Percentiles rank a stretch among this genome's conserved stretches.
phyloP scores from a whole-genome alignment of 2,113 vertebrate species.

The Otus sunia region DNA sequence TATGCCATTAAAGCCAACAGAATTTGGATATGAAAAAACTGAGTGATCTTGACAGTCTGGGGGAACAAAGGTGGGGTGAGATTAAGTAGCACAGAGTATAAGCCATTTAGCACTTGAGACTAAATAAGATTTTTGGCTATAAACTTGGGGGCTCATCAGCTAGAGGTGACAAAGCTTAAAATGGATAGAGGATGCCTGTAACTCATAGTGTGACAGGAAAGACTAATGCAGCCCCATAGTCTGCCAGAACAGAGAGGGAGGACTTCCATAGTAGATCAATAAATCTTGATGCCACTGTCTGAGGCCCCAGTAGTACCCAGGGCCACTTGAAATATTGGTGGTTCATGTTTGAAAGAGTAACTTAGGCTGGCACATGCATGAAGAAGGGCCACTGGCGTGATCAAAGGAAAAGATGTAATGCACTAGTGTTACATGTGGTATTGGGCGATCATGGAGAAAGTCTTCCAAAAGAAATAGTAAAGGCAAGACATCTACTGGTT shows the following conservation, averaged over 20 bases:
- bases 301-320: background rate
- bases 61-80: background rate
- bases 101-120: background rate
- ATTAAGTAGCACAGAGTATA: background rate
- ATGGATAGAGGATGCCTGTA: background rate
- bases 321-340: background rate
- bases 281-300: background rate
- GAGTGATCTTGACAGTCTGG: background rate
- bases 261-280: background rate
- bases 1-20: background rate
- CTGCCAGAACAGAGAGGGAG: background rate
- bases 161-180: background rate
- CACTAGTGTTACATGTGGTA: background rate
- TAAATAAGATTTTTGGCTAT: background rate
- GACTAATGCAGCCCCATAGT: background rate
- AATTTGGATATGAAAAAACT: background rate
- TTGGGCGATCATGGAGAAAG: background rate
- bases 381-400: background rate
- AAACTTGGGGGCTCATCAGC: background rate
- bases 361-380: background rate
- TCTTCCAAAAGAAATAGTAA: background rate
- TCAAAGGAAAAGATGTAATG: background rate
- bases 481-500: background rate
- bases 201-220: background rate
- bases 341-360: background rate